These are phyloP conservation scores for Prinia subflava DNA, from an alignment of 2,113 vertebrate species.

Conservation along the genomic window DNA sequence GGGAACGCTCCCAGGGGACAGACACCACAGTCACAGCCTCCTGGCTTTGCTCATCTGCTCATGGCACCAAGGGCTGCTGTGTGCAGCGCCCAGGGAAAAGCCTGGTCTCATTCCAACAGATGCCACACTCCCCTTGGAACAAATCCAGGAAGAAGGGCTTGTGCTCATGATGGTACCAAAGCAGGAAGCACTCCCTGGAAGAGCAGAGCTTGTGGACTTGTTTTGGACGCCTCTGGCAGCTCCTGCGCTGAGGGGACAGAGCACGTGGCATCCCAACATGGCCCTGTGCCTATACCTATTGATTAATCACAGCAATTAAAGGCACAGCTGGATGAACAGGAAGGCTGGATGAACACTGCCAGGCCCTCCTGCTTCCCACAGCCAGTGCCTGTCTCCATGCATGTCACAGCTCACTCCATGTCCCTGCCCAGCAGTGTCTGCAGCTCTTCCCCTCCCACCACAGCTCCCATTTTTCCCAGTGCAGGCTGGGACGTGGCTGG, in stretches of 20 bases:
- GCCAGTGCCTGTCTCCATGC: not conserved
- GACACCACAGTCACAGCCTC: not conserved
- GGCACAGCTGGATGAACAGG: not conserved
- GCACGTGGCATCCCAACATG: fast-evolving
- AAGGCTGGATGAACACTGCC: not conserved
- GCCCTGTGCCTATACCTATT: not conserved
- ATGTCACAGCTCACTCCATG: fast-evolving
- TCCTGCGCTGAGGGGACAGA: not conserved
- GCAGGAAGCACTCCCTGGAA: not conserved
- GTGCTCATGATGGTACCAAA: fast-evolving
- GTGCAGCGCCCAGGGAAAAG: not conserved
- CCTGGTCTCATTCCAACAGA: not conserved
- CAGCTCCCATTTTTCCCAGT: not conserved
- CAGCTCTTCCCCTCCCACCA: not conserved
- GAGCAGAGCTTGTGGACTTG: fast-evolving
- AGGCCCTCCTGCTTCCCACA: not conserved
- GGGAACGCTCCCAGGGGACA: not conserved
- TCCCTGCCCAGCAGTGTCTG: not conserved
- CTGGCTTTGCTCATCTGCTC: not conserved
- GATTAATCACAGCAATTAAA: not conserved
- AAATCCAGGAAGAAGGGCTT: not conserved
- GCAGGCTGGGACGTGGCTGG: not conserved
- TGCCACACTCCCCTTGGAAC: not conserved
- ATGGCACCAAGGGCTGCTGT: not conserved
- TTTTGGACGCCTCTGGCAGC: not conserved